Conservation (phyloP, 2,888 invertebrate species). For the Drosophila subquinaria region DNA sequence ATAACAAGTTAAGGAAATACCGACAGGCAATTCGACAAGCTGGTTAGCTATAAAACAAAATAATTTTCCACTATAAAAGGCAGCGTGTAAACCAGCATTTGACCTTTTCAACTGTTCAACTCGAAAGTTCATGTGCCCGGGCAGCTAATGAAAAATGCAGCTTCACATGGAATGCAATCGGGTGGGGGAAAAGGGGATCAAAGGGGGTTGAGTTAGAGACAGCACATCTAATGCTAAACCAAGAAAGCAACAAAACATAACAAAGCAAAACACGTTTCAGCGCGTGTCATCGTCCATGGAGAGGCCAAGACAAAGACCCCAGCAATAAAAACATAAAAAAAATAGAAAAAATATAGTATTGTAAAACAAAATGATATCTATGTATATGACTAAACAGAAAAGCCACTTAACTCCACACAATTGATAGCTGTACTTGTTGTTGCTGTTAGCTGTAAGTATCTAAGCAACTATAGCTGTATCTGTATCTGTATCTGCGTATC, state of each 20-base stretch:
- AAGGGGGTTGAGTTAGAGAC: constrained; percentile 15
- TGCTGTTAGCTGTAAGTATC: constrained; percentile 15
- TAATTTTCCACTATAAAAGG: constrained; percentile 62
- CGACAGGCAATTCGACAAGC: constrained; percentile 40
- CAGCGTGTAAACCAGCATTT: constrained; percentile 57
- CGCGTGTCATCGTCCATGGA: constrained; percentile 75
- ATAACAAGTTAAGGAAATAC: constrained; percentile 29
- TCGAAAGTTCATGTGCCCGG: constrained; percentile 75
- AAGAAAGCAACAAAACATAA: constrained; percentile 15
- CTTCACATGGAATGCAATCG: constrained; percentile 46
- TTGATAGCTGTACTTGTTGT: constrained; percentile 55
- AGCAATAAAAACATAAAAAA: constrained; percentile 13
- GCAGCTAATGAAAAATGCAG: constrained; percentile 69
- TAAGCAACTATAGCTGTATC: constrained; percentile 16
- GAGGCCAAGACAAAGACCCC: constrained; percentile 77
- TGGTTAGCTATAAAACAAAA: constrained; percentile 60
- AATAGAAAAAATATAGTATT: neutral
- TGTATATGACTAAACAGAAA: constrained; percentile 65
- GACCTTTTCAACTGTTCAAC: constrained; percentile 73
- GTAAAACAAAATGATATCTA: constrained; percentile 32
- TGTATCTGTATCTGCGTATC: constrained; percentile 22
- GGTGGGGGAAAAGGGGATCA: neutral
- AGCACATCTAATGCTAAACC: constrained; percentile 49
- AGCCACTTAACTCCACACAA: constrained; percentile 70
- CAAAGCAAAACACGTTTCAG: constrained; percentile 69